These are phyloP conservation scores for Ectobius pallidus DNA, from an alignment of 2,888 invertebrate genomes.

Conservation along the genomic window DNA sequence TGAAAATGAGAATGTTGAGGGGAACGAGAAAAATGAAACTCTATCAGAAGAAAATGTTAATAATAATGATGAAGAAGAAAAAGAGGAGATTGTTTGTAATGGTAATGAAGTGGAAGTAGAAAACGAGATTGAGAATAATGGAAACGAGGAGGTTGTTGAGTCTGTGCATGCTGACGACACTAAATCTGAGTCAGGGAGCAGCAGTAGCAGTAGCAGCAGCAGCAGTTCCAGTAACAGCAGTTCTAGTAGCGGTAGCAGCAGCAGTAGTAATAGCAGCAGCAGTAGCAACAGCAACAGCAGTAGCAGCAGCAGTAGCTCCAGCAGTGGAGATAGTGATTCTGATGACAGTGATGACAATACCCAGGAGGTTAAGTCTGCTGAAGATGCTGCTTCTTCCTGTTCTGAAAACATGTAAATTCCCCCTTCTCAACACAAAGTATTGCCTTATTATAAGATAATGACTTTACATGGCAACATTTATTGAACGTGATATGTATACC, in stretches of 20 bases:
- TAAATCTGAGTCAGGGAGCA: conserved; percentile 23
- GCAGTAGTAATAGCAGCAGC: background rate
- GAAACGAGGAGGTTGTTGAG: background rate
- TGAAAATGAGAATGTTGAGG: conserved; percentile 1
- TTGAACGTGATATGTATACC: background rate
- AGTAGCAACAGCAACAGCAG: background rate
- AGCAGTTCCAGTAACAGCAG: background rate
- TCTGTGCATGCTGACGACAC: conserved; percentile 12
- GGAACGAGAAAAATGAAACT: conserved; percentile 24
- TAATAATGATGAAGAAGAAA: conserved; percentile 32
- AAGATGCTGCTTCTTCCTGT: conserved; percentile 5
- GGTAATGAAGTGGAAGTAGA: conserved; percentile 21
- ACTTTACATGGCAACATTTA: background rate
- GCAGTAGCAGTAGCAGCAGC: background rate
- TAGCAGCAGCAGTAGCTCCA: background rate
- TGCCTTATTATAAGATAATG: background rate
- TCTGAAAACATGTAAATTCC: background rate
- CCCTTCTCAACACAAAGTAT: background rate
- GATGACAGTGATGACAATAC: conserved; percentile 10
- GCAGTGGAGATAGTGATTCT: conserved; percentile 26
- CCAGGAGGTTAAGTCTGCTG: background rate
- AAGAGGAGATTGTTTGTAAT: conserved; percentile 22
- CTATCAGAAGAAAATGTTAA: background rate
- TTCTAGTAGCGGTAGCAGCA: conserved; percentile 13
- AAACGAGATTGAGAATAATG: background rate